Base-by-base conservation (phyloP, 2,113 vertebrate species). In the Microtus ochrogaster region DNA sequence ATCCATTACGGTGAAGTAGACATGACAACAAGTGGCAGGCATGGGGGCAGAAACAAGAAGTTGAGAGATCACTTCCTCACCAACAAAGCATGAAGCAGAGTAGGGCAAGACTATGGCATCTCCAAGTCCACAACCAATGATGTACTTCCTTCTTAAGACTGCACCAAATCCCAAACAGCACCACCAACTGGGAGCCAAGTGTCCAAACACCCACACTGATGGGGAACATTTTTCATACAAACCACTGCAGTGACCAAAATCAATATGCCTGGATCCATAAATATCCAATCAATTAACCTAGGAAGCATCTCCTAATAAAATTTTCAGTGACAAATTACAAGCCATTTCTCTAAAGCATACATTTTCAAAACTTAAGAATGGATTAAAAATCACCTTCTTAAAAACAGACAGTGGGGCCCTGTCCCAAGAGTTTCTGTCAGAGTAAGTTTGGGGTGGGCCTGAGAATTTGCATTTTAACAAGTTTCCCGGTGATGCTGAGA, bases 401-500 rank as follows among this genome's bases (percentile, higher is more conserved):
- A 89, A 17, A 13, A 89, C 30, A 89, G 58, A 44, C 65, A 72
- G 0, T 47, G 72, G n/a, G 83, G 33, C 11, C 3, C 36, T 30
- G 0, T 28, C 55, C 36, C 63, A 12, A 21, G 77, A 95, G 58
- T 88, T 95, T 74, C 96, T 96, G 52, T 79, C 72, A 66, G 65
- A 44, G 36, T 65, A 58, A 44, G 49, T 93, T n/a, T 94, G 73
- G 4, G 39, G 6, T 89, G 41, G 73, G 55, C 96, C 92, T 70
- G 63, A 96, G 89, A 94, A 92, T 94, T 74, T 96, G 95, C 90
- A 83, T 96, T 96, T 95, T 83, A 82, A 65, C 84, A 81, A 63
- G 58, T 90, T 96, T 14, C 81, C n/a, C 47, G 30, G 88, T 89
- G 74, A 68, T 8, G 33, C 47, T 26, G 55, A 86, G 52, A 52